Base-by-base conservation (phyloP, 2,113 vertebrate species). In the Aplodontia rufa region DNA sequence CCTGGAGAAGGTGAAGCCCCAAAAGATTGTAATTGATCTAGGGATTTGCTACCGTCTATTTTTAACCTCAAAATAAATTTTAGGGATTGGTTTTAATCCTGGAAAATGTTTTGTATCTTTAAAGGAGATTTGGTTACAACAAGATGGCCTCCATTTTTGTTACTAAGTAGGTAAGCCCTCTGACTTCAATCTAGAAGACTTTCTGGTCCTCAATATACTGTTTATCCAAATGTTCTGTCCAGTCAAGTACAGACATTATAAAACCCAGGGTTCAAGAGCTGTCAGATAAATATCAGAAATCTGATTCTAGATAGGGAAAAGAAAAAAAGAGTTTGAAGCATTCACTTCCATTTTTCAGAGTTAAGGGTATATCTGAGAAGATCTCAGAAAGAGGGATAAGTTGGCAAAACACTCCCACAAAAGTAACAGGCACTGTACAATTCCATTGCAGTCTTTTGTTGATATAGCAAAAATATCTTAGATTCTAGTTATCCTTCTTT, bases 221-320 rank as follows among this genome's bases (percentile, higher is more conserved):
- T 37, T 26, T 32, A 1, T 75, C 76, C 12, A 24, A 3, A 24
- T 45, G 17, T 37, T 37, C 69, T 72, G 35, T 51, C 51, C 49
- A 51, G 49, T 55, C 87, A 88, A 42, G 45, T 55, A 28, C 37
- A 35, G 45, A 37, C 8, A 79, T 35, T 42, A 1, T 53, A 66
- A 90, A 92, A 93, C n/a, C n/a, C 42, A 49, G n/a, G 16, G 60
- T n/a, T 76, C 17, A 79, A 45, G 16, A 69, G 60, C 53, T 85
- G 87, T 66, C 62, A 71, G 90, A 66, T 66, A 6, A 58, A 75
- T 78, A 93, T 64, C n/a, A 83, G 30, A 95, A 64, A 58, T 74
- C 14, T 49, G 26, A 55, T 47, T 90, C 75, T 96, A 35, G 26
- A 42, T 26, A 28, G 16, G 1, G 53, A 45, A 53, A 60, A 32